Evolutionary conservation across 2,113 vertebrate genomes (phyloP), one percentile per base, ranked within the genome.

Genomic region (Eubucco bourcierii): DNA sequence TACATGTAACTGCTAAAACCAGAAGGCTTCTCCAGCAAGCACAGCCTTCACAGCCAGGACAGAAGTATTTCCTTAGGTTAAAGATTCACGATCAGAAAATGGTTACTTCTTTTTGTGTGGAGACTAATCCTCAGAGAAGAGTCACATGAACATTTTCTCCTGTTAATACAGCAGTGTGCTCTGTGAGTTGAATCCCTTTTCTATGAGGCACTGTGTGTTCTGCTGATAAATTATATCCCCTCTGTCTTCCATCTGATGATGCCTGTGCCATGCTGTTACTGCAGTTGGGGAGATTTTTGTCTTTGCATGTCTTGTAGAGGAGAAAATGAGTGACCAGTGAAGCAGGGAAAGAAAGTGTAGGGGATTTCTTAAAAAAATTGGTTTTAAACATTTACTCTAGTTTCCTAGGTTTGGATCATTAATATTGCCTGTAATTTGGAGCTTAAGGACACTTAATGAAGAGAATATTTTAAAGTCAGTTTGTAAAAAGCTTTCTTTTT

Each of bases 401-500:
- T 73, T 85, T 86, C 24, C 33, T 93, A 31, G 29, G 79, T 92
- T 60, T 82, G 7, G 8, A 7, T 90, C 20, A 63, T 83, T 93
- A 84, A 29, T 47, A 19, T 70, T 87, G 21, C 10, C 65, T 80
- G 78, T 68, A 91, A 93, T 66, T 94, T n/a, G 70, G 28, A 70
- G 52, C 87, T 50, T 87, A 61, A 80, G 37, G 20, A n/a, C 46
- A 15, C 68, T 70, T 80, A 75, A 46, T 80, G 63, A 93, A 90
- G 39, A 86, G 5, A 91, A 61, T 82, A 34, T 74, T 83, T 58
- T n/a, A 87, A 87, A 81, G 50, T 80, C 63, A 29, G 95, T 92
- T 84, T 67, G 47, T 66, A 76, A 89, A 95, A 95, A 68, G 10
- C 67, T 72, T 93, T 73, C 31, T 29, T 70, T 95, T 90, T 91